phyloP scores from a whole-genome alignment of 2,888 invertebrate genomes.

The Drosophila siamana region DNA sequence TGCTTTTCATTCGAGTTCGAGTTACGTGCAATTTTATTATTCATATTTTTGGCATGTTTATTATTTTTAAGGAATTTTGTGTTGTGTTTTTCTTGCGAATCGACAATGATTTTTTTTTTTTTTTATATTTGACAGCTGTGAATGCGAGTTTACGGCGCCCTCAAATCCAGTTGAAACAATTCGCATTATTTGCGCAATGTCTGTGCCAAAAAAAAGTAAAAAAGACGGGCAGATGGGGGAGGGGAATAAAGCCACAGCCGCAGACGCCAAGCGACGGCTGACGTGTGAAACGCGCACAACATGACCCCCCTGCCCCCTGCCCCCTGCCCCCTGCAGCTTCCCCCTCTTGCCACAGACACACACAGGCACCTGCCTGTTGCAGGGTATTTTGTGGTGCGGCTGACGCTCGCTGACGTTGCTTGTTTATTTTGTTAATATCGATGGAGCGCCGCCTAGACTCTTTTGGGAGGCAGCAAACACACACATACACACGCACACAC shows the following conservation, averaged over 20 bases:
- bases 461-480: slow-evolving; percentile 1
- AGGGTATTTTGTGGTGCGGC: slow-evolving; percentile 26
- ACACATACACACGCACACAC: slow-evolving; percentile 3
- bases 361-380: not conserved
- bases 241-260: slow-evolving; percentile 30
- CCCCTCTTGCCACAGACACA: not conserved
- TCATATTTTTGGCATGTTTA: no score
- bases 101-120: no score
- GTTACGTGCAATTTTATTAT: no score
- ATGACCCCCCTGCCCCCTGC: not conserved
- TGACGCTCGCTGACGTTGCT: slow-evolving; percentile 36
- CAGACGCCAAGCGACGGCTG: slow-evolving; percentile 12
- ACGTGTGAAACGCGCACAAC: slow-evolving; percentile 9
- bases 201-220: slow-evolving; percentile 25
- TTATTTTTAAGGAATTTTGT: no score
- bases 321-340: not conserved
- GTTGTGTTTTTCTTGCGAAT: no score
- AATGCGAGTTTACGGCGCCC: no score
- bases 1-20: no score
- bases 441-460: slow-evolving; percentile 29
- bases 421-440: slow-evolving; percentile 60
- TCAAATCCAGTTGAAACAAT: slow-evolving; percentile 3
- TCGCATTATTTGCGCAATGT: slow-evolving; percentile 38
- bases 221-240: not conserved
- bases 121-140: no score